phyloP scores from a whole-genome alignment of 2,797 vertebrate genomes.

The Schizopygopsis malacanthus region DNA sequence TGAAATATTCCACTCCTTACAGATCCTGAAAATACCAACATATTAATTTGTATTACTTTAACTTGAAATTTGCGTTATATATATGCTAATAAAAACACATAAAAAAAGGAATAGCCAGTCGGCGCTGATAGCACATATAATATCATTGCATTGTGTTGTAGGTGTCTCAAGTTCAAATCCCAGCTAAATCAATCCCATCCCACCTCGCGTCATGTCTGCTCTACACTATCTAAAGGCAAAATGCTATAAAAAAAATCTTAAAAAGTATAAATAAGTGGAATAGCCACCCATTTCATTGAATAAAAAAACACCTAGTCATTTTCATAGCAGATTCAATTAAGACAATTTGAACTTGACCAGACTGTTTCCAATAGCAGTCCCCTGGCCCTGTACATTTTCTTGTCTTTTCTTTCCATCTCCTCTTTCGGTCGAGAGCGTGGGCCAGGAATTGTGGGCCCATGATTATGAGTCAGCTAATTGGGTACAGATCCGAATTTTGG shows the following conservation, averaged over 20 bases:
- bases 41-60: neutral
- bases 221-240: neutral
- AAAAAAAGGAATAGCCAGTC: neutral
- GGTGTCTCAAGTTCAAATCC: too few relatives aligned
- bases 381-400: constrained; percentile 37
- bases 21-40: neutral
- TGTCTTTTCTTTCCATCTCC: constrained; percentile 26
- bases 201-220: too few relatives aligned
- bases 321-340: constrained; percentile 60
- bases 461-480: constrained; percentile 76
- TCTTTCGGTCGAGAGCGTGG: constrained; percentile 59
- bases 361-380: constrained; percentile 54
- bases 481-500: constrained; percentile 79
- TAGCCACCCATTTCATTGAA: neutral
- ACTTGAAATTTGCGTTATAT: neutral
- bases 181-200: too few relatives aligned
- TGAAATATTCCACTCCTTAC: neutral
- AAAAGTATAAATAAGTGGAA: neutral
- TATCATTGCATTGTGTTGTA: too few relatives aligned
- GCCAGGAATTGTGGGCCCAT: constrained; percentile 71
- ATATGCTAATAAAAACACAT: neutral
- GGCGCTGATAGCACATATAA: too few relatives aligned
- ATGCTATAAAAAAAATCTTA: neutral
- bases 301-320: constrained; percentile 33
- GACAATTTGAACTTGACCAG: constrained; percentile 51